phyloP scores from a whole-genome alignment of 2,888 invertebrate genomes.

The Rapana venosa region DNA sequence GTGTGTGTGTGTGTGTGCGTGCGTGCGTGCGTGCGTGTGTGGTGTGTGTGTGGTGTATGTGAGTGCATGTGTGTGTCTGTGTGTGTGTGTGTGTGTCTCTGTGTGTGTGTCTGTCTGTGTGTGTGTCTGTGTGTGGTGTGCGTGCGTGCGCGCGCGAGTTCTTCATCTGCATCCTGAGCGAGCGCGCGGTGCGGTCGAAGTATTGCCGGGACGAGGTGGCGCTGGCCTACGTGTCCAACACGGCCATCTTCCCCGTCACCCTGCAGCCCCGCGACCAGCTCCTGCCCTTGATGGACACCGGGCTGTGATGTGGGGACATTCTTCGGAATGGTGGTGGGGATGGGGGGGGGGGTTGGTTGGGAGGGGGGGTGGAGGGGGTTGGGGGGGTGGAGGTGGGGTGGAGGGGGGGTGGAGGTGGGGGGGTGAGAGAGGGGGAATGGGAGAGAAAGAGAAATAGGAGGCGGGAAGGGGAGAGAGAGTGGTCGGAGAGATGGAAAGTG shows the following conservation, averaged over 20 bases:
- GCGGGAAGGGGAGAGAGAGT: neutral
- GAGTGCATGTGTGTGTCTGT: too few species aligned
- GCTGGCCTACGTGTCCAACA: slow-evolving; percentile 69
- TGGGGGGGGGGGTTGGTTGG: neutral
- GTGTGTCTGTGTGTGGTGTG: neutral
- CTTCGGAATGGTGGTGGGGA: too few species aligned
- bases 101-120: too few species aligned
- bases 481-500: neutral
- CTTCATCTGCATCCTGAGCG: slow-evolving; percentile 55
- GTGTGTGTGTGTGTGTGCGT: too few species aligned
- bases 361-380: neutral
- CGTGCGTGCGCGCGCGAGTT: neutral
- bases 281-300: slow-evolving; percentile 31
- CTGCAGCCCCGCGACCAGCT: slow-evolving; percentile 5
- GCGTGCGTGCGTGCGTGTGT: too few species aligned
- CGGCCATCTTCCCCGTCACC: slow-evolving; percentile 63
- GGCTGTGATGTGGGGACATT: neutral
- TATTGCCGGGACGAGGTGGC: slow-evolving; percentile 65
- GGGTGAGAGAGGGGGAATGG: neutral
- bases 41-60: too few species aligned
- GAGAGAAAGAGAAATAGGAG: neutral
- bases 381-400: neutral
- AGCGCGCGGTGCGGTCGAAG: slow-evolving; percentile 55
- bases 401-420: neutral
- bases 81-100: too few species aligned